phyloP scores from a whole-genome alignment of 2,888 invertebrate genomes.

The Protophormia terraenovae region DNA sequence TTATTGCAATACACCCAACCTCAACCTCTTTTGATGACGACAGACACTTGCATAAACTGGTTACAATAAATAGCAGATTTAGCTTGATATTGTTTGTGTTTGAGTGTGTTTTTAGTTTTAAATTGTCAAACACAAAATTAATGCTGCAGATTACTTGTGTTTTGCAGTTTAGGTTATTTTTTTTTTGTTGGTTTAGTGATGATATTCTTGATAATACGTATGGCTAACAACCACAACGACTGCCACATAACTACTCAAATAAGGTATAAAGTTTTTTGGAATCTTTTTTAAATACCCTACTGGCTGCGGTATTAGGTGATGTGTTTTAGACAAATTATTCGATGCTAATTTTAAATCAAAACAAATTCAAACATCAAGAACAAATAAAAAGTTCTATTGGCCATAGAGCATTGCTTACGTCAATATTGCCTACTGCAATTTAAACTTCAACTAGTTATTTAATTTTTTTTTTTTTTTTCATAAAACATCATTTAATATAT shows the following conservation, averaged over 20 bases:
- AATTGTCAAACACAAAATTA: slow-evolving; percentile 43
- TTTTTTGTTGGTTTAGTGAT: slow-evolving; percentile 33
- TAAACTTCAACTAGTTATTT: neutral
- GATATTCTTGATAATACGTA: slow-evolving; percentile 49
- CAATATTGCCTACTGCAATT: neutral
- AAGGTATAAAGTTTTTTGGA: slow-evolving; percentile 8
- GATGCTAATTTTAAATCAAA: too few species aligned
- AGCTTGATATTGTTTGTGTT: neutral
- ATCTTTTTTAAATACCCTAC: neutral
- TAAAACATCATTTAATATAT: neutral
- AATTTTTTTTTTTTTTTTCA: neutral
- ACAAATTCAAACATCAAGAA: too few species aligned
- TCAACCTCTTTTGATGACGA: slow-evolving; percentile 35
- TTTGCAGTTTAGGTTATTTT: slow-evolving; percentile 1
- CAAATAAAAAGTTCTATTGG: too few species aligned
- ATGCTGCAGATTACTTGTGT: slow-evolving; percentile 37
- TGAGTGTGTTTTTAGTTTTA: slow-evolving; percentile 13
- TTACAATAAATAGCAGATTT: slow-evolving; percentile 30
- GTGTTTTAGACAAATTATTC: too few species aligned
- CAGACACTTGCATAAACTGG: slow-evolving; percentile 47
- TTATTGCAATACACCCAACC: slow-evolving; percentile 33
- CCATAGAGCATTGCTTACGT: neutral
- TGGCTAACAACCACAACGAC: slow-evolving; percentile 10
- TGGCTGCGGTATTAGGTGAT: neutral
- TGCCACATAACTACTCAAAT: neutral